These are phyloP conservation scores for Odobenus rosmarus DNA, from an alignment of 2,113 vertebrate genomes.

Conservation along the genomic window DNA sequence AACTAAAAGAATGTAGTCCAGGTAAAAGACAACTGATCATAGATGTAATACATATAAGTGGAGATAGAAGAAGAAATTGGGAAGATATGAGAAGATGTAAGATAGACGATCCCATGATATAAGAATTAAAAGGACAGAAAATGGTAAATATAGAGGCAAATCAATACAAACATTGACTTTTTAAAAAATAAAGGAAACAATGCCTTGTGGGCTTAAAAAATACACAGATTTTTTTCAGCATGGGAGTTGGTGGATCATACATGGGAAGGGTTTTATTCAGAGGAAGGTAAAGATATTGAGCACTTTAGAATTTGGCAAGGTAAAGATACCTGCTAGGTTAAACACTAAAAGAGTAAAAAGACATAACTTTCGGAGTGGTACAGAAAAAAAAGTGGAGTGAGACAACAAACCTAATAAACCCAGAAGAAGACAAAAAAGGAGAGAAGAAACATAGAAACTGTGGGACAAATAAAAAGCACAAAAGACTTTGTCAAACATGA, in stretches of 20 bases:
- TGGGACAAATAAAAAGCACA: not conserved
- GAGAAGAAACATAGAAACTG: not conserved
- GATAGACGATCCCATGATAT: not conserved
- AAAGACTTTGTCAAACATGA: not conserved
- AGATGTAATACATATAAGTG: not conserved
- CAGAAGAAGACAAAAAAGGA: not conserved
- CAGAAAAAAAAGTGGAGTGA: conserved; percentile 5
- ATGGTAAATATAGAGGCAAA: not conserved
- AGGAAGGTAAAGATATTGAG: not conserved
- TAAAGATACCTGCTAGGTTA: not conserved
- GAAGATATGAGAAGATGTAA: not conserved
- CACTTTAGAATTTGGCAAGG: not conserved
- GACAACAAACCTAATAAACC: not conserved
- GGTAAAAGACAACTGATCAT: conserved; percentile 21
- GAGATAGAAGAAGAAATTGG: not conserved
- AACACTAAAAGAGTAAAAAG: not conserved
- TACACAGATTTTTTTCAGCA: not conserved
- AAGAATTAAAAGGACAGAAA: not conserved
- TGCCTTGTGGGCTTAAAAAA: not conserved
- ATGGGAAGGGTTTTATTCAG: not conserved
- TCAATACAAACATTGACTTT: not conserved
- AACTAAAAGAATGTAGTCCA: not conserved
- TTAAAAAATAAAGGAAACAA: conserved; percentile 24
- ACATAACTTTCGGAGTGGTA: not conserved
- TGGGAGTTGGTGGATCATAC: not conserved